Percentiles rank a stretch among this genome's conserved stretches.
These are phyloP conservation scores for Philotrypesis tridentata DNA, from an alignment of 1,140 invertebrate genomes.

Conservation along the genomic window DNA sequence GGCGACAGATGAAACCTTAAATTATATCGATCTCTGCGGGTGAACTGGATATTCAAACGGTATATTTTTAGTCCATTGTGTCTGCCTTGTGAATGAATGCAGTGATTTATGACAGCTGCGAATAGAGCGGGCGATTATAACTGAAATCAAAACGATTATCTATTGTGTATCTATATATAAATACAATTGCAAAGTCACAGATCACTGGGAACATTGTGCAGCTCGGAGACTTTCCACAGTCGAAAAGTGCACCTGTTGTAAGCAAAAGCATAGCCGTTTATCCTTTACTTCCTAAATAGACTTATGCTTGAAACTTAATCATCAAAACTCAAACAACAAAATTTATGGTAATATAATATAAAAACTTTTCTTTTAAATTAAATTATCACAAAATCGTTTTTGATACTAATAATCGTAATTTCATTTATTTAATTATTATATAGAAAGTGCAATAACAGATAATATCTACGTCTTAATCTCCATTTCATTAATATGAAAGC, in stretches of 20 bases:
- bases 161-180: neutral
- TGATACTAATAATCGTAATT: too few relatives aligned
- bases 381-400: too few relatives aligned
- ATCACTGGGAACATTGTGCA: neutral
- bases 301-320: too few relatives aligned
- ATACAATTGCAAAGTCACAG: neutral
- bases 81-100: neutral
- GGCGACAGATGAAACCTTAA: neutral
- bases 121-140: neutral
- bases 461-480: too few relatives aligned
- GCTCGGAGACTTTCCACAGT: neutral
- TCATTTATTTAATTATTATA: too few relatives aligned
- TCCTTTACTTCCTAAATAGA: neutral
- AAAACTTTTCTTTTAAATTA: too few relatives aligned
- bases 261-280: neutral
- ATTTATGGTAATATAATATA: too few relatives aligned
- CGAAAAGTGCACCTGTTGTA: neutral
- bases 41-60: neutral
- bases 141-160: neutral
- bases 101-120: neutral
- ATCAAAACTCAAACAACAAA: too few relatives aligned
- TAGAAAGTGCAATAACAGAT: too few relatives aligned
- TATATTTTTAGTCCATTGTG: neutral
- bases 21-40: too few relatives aligned
- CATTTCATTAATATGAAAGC: too few relatives aligned